These are phyloP conservation scores for Sternotherus odoratus DNA, from an alignment of 2,797 vertebrate species.

Conservation along the genomic window DNA sequence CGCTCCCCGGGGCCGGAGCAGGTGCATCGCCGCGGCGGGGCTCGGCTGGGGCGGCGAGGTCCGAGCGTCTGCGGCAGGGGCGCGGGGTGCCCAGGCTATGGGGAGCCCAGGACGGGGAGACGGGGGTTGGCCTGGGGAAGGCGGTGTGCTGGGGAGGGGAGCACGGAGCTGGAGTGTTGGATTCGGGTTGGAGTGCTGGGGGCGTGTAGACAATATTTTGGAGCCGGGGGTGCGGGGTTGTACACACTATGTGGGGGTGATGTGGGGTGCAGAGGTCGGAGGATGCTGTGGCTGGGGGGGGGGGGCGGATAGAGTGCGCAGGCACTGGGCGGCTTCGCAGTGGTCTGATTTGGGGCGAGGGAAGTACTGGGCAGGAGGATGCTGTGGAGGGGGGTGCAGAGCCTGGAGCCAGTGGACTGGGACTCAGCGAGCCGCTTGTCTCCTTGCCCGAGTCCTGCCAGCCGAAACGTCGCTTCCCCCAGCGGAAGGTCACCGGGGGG, in stretches of 20 bases:
- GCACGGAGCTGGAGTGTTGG: neutral
- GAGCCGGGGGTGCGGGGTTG: neutral
- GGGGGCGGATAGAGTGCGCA: too few relatives aligned
- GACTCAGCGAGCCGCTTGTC: fast-evolving
- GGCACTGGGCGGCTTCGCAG: too few relatives aligned
- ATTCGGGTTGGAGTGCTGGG: too few relatives aligned
- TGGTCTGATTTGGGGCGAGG: neutral
- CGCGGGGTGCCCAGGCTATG: neutral
- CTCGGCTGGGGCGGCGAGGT: neutral
- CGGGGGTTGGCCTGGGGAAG: neutral
- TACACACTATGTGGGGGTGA: neutral
- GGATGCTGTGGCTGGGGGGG: too few relatives aligned
- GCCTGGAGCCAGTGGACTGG: neutral
- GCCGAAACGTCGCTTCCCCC: slow-evolving; percentile 12
- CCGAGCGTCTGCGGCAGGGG: too few relatives aligned
- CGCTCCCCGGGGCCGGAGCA: neutral
- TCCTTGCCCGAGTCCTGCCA: neutral
- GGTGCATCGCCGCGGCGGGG: slow-evolving; percentile 48
- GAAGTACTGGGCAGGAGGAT: neutral
- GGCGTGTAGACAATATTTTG: neutral
- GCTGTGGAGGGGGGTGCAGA: neutral
- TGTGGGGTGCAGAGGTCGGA: neutral
- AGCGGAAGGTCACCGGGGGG: slow-evolving; percentile 64
- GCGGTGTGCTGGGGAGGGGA: too few relatives aligned
- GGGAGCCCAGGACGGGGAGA: neutral